Base-by-base conservation (phyloP, 2,888 invertebrate genomes). In the Corbicula japonica region DNA sequence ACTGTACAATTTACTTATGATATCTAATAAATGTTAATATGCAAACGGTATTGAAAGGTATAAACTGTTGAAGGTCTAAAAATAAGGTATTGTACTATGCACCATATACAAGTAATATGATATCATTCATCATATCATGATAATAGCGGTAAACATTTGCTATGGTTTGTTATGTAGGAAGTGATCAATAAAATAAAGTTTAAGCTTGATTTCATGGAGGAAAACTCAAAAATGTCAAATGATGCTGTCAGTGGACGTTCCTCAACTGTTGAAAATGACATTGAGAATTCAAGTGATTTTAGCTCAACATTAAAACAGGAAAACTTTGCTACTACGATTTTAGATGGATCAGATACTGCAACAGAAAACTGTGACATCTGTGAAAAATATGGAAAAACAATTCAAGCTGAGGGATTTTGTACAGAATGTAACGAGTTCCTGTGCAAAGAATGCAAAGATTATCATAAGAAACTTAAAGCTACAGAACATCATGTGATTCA, bases 321-420 rank as follows among this genome's bases (percentile, higher is more conserved):
- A 48, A n/a, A n/a, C 21, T 48, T 48, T 8, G 48, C 5, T 48
- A 48, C 15, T 23, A 28, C 52, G 4, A 32, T 58, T 4, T 1
- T 26, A 26, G 2, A 35, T 41, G 38, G 44, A 8, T 41, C 28
- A 8, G 44, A 41, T 61, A 44, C 18, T n/a, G 26, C 21, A 3
- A n/a, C 15, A 8, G 4, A 28, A 2, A n/a, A 6, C n/a, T 61
- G 61, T 61, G 61, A 61, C 8, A 12, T 30, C 1, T 61, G 44
- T n/a, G 15, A 26, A 23, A 1, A 21, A 38, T 34, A 26, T 21
- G 26, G 32, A n/a, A 38, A 38, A 15, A 23, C 52, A 28, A 18
- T 8, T 28, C n/a, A 34, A 1, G 66, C 52, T 23, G 50, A 50
- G 15, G 52, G 52, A 8, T 65, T 35, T 21, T 65, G 65, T 52